These are phyloP conservation scores for Callosobruchus maculatus DNA, from an alignment of 2,888 invertebrate genomes.

Conservation along the genomic window DNA sequence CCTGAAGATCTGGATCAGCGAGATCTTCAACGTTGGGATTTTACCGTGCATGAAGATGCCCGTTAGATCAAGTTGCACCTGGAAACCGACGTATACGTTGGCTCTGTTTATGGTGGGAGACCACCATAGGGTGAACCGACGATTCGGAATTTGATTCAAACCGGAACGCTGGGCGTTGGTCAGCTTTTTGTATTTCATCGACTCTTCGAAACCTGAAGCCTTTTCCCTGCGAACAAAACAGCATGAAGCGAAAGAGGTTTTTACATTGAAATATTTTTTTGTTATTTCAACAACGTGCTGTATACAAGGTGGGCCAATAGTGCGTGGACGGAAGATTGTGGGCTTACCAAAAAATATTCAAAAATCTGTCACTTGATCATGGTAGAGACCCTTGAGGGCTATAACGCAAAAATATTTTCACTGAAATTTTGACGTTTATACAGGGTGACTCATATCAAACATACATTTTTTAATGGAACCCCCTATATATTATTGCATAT, in stretches of 20 bases:
- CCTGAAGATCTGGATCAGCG: constrained; percentile 98
- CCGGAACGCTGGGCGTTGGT: constrained; percentile 99
- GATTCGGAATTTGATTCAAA: constrained; percentile 99
- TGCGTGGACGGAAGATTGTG: too few relatives aligned
- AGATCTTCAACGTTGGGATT: constrained; percentile 98
- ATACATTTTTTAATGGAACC: too few relatives aligned
- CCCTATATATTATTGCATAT: too few relatives aligned
- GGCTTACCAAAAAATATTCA: too few relatives aligned
- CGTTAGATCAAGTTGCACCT: constrained; percentile 97
- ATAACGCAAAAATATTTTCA: too few relatives aligned
- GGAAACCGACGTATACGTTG: constrained; percentile 95
- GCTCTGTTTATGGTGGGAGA: constrained; percentile 99
- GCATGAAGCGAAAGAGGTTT: background rate
- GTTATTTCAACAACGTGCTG: too few relatives aligned
- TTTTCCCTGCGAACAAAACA: constrained; percentile 72
- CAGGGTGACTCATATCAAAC: too few relatives aligned
- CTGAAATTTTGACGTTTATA: too few relatives aligned
- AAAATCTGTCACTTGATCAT: too few relatives aligned
- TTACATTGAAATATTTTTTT: too few relatives aligned
- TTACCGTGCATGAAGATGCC: constrained; percentile 99
- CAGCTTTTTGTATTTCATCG: constrained; percentile 99
- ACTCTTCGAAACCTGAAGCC: constrained; percentile 99
- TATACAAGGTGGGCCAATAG: too few relatives aligned
- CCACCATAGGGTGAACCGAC: constrained; percentile 99
- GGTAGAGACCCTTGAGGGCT: too few relatives aligned